Evolutionary conservation across 2,113 vertebrate species (phyloP).

Genomic region (Aphelocoma coerulescens): DNA sequence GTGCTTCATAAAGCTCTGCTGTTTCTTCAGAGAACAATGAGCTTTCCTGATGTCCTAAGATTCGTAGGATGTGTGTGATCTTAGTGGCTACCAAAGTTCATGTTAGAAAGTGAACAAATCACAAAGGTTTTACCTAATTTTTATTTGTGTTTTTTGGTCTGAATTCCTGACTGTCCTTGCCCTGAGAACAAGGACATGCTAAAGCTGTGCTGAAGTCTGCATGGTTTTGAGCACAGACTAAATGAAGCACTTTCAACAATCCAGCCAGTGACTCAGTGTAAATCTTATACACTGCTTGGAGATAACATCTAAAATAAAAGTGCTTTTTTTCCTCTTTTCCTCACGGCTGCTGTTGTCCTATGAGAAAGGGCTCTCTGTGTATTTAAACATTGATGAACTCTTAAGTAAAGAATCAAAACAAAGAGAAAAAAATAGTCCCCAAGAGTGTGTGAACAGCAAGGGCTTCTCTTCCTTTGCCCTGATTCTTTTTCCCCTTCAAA

Average conservation of each 20-base stretch:
- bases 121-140: neutral
- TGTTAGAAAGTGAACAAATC: neutral
- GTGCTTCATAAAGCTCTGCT: neutral
- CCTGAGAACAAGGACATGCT: neutral
- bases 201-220: neutral
- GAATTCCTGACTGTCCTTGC: neutral
- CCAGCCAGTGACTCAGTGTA: neutral
- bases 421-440: neutral
- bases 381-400: conserved; percentile 30
- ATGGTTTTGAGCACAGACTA: neutral
- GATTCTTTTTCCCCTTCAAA: neutral
- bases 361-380: neutral
- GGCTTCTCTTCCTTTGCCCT: neutral
- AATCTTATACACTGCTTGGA: neutral
- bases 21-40: neutral
- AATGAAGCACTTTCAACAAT: neutral
- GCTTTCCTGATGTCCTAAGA: neutral
- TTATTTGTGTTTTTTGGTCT: neutral
- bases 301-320: conserved; percentile 8
- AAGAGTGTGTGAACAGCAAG: neutral
- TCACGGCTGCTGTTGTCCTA: neutral
- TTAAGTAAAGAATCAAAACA: conserved; percentile 50
- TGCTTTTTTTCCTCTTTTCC: neutral
- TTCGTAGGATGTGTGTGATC: neutral
- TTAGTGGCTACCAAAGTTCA: neutral